A percentile compares a stretch with the other conserved stretches of the same genome.
These are phyloP conservation scores for Salarias fasciatus DNA, from an alignment of 2,797 vertebrate species.

Conservation along the genomic window DNA sequence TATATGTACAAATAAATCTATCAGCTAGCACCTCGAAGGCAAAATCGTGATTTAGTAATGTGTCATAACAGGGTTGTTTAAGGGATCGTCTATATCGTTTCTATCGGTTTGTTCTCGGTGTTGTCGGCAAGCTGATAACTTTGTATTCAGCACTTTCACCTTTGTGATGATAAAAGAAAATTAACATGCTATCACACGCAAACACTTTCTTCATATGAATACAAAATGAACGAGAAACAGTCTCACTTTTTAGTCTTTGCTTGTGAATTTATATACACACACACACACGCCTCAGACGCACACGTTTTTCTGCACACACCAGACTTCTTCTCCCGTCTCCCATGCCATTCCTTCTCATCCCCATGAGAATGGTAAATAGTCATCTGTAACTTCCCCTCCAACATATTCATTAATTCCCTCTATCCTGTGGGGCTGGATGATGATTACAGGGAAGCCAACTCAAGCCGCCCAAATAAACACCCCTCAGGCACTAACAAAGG, in stretches of 20 bases:
- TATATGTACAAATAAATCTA: too few species aligned
- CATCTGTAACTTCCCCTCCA: conserved; percentile 82
- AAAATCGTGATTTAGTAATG: too few species aligned
- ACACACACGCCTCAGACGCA: neutral
- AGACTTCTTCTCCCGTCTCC: conserved; percentile 45
- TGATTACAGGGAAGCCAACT: conserved; percentile 82
- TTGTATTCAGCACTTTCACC: too few species aligned
- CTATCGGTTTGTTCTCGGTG: too few species aligned
- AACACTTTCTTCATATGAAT: neutral
- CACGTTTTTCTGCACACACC: conserved; percentile 15
- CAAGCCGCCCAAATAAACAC: conserved; percentile 82
- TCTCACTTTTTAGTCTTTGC: too few species aligned
- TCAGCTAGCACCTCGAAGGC: too few species aligned
- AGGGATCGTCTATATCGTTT: too few species aligned
- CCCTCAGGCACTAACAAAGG: conserved; percentile 80
- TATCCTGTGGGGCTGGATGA: conserved; percentile 78
- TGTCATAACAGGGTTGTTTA: too few species aligned
- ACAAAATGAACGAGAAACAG: too few species aligned
- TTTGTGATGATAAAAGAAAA: too few species aligned
- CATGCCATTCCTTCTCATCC: conserved; percentile 60
- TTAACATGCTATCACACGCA: conserved; percentile 9
- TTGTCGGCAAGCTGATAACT: too few species aligned
- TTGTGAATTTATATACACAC: conserved; percentile 3
- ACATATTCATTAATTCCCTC: conserved; percentile 80
- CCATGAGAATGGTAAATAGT: conserved; percentile 79